Conservation (phyloP, 37 sponge, comb jelly and placozoan genomes). For the Diacarnus erythraeanus region DNA sequence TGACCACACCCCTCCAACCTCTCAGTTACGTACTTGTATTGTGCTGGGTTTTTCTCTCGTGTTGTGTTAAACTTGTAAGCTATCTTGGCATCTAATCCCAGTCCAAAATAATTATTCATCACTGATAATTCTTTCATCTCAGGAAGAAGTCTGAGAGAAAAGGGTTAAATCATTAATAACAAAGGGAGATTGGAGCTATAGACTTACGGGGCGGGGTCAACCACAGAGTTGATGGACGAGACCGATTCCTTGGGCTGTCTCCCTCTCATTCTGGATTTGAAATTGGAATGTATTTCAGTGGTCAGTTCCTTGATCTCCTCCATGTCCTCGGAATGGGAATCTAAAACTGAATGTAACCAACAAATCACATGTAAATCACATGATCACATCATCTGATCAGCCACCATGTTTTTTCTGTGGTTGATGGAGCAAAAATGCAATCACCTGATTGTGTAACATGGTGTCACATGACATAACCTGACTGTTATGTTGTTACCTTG, state of each 20-base stretch:
- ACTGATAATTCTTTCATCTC: constrained; percentile 66
- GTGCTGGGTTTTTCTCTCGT: constrained; percentile 81
- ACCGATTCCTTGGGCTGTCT: constrained; percentile 1
- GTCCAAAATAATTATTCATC: constrained; percentile 96
- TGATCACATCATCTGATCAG: background rate
- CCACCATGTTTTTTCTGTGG: too few species aligned
- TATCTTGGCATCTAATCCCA: constrained; percentile 94
- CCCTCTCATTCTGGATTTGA: background rate
- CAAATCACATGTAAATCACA: too few species aligned
- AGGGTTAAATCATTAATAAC: background rate
- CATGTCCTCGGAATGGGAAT: constrained; percentile 5
- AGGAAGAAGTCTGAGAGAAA: constrained; percentile 17
- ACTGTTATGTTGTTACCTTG: constrained; percentile 12
- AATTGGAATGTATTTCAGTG: too few species aligned
- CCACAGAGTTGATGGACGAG: constrained; percentile 33
- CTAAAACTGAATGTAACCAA: too few species aligned
- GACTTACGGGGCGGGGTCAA: constrained; percentile 40
- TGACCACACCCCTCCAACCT: too few species aligned
- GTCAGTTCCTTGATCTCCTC: background rate
- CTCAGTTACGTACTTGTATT: constrained; percentile 56
- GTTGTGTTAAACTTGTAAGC: constrained; percentile 80
- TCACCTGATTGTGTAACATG: too few species aligned
- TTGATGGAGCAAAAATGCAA: too few species aligned
- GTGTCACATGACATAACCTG: background rate
- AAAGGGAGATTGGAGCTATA: background rate